Percentiles rank a stretch among this genome's conserved stretches.
These are phyloP conservation scores for Popillia japonica DNA, from an alignment of 1,140 invertebrate species.

Conservation along the genomic window DNA sequence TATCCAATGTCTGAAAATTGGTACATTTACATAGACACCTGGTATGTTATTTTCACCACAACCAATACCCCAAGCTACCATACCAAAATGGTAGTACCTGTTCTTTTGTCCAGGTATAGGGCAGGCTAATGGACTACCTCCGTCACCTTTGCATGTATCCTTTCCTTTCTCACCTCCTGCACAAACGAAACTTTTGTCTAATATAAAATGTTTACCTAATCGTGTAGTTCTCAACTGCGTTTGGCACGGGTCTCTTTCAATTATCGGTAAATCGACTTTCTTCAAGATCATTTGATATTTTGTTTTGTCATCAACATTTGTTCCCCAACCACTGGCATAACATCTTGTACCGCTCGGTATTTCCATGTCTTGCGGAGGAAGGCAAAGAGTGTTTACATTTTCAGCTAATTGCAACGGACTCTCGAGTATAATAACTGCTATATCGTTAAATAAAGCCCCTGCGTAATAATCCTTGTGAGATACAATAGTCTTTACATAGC, in stretches of 20 bases:
- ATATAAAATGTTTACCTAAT: conserved; percentile 68
- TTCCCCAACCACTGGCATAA: conserved; percentile 71
- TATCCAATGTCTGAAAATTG: conserved; percentile 55
- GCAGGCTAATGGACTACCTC: conserved; percentile 67
- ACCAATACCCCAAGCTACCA: too few species aligned
- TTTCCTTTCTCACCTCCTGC: too few species aligned
- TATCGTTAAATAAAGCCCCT: conserved; percentile 71
- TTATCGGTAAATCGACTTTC: conserved; percentile 72
- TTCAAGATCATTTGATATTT: conserved; percentile 78
- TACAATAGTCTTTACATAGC: conserved; percentile 64
- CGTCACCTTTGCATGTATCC: too few species aligned
- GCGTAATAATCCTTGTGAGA: conserved; percentile 62
- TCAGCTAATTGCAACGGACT: conserved; percentile 66
- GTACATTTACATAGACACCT: conserved; percentile 57
- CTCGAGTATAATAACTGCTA: conserved; percentile 71
- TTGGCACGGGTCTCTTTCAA: conserved; percentile 67
- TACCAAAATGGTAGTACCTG: conserved; percentile 61
- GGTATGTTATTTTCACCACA: conserved; percentile 70
- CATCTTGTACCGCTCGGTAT: conserved; percentile 60
- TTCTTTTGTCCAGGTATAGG: conserved; percentile 55
- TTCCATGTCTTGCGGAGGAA: conserved; percentile 64
- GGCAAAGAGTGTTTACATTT: conserved; percentile 76
- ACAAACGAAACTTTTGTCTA: conserved; percentile 72
- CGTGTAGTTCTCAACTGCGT: too few species aligned
- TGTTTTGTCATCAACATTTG: conserved; percentile 66